Evolutionary conservation across 2,113 vertebrate genomes (phyloP), one percentile per base, ranked within the genome.

Genomic region (Capreolus pygargus): DNA sequence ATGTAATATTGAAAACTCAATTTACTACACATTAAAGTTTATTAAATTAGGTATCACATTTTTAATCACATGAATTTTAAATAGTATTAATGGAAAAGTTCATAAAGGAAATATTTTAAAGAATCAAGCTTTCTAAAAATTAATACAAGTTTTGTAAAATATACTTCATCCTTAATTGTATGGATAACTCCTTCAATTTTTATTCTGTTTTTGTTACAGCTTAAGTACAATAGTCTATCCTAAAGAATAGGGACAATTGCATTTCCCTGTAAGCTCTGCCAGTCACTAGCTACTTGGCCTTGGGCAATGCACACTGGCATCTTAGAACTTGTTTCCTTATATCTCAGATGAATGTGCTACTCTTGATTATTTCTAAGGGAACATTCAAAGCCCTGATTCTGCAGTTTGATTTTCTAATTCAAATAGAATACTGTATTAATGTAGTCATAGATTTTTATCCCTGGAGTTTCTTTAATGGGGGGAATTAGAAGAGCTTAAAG

Each of bases 401-500:
- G 6, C 36, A 8, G 6, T 89, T 70, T 97, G 78, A 74, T 87
- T 91, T 94, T 91, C 82, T 84, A 89, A 95, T 81, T 97, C 47
- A 93, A 86, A 95, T 19, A 91, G 36, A 96, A 91, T 57, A 87
- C 11, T 57, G 27, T 84, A 55, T 81, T 90, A 83, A 96, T 87
- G 57, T 12, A 83, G 36, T 85, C 52, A 76, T 92, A 82, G 70
- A 82, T 97, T 95, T 96, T 96, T 89, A 93, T 50, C 82, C 33
- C 82, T 76, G 7, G 15, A 64, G 39, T 83, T 92, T 97, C 54
- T 84, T 93, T 93, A 96, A 89, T 55, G 88, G 25, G 16, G 11
- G 17, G 94, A 97, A 91, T 92, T 95, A 89, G 83, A 95, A 79
- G 50, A 92, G 74, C 33, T 97, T 89, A 78, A 87, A 95, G 94